A percentile compares a stretch with the other conserved stretches of the same genome.
Conservation (phyloP, 2,888 invertebrate species). For the Nipponacmea schrenckii region DNA sequence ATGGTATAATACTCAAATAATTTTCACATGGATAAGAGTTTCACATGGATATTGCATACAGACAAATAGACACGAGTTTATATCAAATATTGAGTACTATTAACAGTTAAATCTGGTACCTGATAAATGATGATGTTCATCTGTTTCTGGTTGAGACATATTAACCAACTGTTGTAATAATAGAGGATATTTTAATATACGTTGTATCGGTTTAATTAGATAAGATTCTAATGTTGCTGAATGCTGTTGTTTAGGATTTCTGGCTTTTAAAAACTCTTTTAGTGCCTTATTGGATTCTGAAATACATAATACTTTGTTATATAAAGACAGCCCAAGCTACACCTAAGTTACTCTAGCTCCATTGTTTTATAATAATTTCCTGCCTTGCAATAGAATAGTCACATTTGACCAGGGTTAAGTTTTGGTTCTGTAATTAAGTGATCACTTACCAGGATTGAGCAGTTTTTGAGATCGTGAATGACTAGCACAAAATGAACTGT, state of each 20-base stretch:
- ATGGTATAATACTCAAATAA: not conserved
- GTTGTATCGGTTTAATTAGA: conserved; percentile 97
- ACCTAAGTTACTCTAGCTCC: too few relatives aligned
- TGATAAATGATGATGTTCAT: conserved; percentile 90
- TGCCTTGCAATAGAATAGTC: too few relatives aligned
- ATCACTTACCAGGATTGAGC: conserved; percentile 91
- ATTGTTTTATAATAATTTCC: too few relatives aligned
- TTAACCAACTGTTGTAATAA: conserved; percentile 93
- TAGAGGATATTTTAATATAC: conserved; percentile 96
- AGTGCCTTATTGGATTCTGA: conserved; percentile 92
- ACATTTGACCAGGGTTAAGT: too few relatives aligned
- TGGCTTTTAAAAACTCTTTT: conserved; percentile 91
- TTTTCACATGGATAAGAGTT: too few relatives aligned
- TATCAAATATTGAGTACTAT: too few relatives aligned
- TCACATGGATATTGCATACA: not conserved
- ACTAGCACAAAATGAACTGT: conserved; percentile 98
- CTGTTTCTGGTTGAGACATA: conserved; percentile 90
- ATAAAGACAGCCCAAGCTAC: too few relatives aligned
- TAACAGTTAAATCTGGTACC: conserved; percentile 64
- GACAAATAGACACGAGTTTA: too few relatives aligned
- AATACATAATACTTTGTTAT: conserved; percentile 2
- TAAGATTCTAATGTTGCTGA: conserved; percentile 96
- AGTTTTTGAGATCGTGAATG: conserved; percentile 99
- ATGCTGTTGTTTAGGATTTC: conserved; percentile 96
- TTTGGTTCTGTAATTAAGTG: too few relatives aligned